These are phyloP conservation scores for Trichonephila clavipes DNA, from an alignment of 1,140 invertebrate species.

Conservation along the genomic window DNA sequence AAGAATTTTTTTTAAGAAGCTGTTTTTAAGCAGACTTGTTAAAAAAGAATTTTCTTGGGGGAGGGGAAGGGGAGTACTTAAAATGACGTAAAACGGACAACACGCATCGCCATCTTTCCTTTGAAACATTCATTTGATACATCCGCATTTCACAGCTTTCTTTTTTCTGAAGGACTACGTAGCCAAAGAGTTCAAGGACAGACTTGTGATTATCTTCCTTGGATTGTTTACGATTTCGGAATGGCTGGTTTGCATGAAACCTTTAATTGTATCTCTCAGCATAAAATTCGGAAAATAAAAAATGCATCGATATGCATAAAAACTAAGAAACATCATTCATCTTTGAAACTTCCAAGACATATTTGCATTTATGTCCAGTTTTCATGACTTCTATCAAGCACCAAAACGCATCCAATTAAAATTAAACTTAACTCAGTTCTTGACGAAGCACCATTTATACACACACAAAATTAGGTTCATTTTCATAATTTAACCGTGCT, in stretches of 20 bases:
- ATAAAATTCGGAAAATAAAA: not conserved
- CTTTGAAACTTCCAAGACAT: too few species aligned
- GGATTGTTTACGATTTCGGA: constrained; percentile 49
- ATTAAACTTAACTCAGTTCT: too few species aligned
- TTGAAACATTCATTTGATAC: constrained; percentile 57
- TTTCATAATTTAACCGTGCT: too few species aligned
- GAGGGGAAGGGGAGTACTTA: not conserved
- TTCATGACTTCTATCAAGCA: too few species aligned
- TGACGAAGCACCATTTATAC: rapidly evolving
- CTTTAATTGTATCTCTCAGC: not conserved
- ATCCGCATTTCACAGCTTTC: constrained; percentile 41
- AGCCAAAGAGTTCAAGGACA: constrained; percentile 42
- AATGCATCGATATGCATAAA: too few species aligned
- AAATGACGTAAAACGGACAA: not conserved
- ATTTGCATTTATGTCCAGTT: too few species aligned
- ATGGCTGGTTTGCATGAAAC: not conserved
- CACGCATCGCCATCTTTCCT: constrained; percentile 1
- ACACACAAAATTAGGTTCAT: too few species aligned
- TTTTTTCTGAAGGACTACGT: not conserved
- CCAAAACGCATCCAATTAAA: too few species aligned
- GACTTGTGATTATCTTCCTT: not conserved
- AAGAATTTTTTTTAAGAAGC: not conserved
- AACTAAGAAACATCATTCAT: too few species aligned
- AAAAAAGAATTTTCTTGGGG: not conserved
- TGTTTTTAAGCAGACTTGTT: not conserved